These are phyloP conservation scores for Lepidothrix coronata DNA, from an alignment of 2,113 vertebrate genomes.

Conservation along the genomic window DNA sequence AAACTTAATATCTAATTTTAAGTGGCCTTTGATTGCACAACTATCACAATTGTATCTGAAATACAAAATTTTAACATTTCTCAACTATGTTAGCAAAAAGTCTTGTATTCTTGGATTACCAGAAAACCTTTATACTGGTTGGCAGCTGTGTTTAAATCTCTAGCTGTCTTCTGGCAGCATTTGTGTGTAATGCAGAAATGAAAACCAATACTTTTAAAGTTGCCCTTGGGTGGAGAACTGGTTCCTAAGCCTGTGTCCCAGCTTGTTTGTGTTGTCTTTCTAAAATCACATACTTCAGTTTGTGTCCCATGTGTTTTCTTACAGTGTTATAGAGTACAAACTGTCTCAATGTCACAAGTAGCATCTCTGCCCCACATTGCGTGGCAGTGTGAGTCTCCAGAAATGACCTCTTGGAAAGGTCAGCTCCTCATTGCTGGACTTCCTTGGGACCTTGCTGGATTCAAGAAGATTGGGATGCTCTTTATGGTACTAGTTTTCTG, in stretches of 20 bases:
- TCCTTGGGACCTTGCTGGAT: neutral
- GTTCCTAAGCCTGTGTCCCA: neutral
- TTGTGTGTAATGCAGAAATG: neutral
- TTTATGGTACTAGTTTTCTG: neutral
- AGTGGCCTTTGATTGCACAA: neutral
- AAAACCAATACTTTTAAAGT: neutral
- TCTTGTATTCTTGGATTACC: neutral
- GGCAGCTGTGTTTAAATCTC: neutral
- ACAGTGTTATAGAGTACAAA: neutral
- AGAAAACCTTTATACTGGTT: neutral
- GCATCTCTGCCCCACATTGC: fast-evolving
- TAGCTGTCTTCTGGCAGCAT: neutral
- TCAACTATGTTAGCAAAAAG: neutral
- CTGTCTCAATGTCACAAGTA: neutral
- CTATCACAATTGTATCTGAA: neutral
- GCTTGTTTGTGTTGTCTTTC: neutral
- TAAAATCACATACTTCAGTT: neutral
- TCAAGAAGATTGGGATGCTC: neutral
- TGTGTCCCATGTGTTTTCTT: neutral
- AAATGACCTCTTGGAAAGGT: neutral
- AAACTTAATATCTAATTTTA: constrained; percentile 8
- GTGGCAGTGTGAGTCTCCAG: fast-evolving
- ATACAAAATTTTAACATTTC: neutral
- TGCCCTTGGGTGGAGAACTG: neutral
- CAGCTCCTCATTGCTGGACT: neutral